Evolutionary conservation across 2,888 invertebrate genomes (phyloP).

Genomic region (Tyria jacobaeae): DNA sequence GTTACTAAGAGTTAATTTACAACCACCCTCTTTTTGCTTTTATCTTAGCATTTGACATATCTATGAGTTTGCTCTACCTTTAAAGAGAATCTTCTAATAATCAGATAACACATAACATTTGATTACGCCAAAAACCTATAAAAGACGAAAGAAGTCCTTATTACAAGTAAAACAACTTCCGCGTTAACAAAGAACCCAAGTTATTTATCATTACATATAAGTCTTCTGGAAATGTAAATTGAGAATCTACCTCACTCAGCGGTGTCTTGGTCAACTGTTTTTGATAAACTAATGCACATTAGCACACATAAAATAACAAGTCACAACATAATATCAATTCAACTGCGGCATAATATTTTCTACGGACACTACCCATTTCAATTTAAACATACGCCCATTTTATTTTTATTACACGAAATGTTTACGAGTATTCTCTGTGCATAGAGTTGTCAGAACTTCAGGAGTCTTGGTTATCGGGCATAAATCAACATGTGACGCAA

Average conservation of each 20-base stretch:
- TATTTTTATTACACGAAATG: slow-evolving; percentile 42
- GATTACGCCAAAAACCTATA: background rate
- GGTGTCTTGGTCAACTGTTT: background rate
- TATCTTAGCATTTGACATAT: too few relatives aligned
- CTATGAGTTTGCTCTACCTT: background rate
- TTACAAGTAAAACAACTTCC: background rate
- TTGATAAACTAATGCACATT: slow-evolving; percentile 24
- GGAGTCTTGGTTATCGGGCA: slow-evolving; percentile 21
- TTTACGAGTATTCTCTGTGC: slow-evolving; percentile 37
- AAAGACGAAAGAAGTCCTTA: too few relatives aligned
- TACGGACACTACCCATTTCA: slow-evolving; percentile 30
- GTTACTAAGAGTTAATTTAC: too few relatives aligned
- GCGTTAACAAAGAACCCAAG: background rate
- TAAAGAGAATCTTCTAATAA: background rate
- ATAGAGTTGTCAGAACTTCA: slow-evolving; percentile 44
- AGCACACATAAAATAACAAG: slow-evolving; percentile 15
- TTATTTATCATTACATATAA: background rate
- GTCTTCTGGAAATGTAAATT: background rate
- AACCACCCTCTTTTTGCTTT: background rate
- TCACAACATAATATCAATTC: slow-evolving; percentile 42
- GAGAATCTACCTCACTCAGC: background rate
- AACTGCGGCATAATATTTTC: slow-evolving; percentile 39
- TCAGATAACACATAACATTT: background rate
- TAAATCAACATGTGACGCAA: slow-evolving; percentile 59
- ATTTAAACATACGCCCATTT: slow-evolving; percentile 33